Conservation (phyloP, 2,113 vertebrate species). For the Ciconia stormi region DNA sequence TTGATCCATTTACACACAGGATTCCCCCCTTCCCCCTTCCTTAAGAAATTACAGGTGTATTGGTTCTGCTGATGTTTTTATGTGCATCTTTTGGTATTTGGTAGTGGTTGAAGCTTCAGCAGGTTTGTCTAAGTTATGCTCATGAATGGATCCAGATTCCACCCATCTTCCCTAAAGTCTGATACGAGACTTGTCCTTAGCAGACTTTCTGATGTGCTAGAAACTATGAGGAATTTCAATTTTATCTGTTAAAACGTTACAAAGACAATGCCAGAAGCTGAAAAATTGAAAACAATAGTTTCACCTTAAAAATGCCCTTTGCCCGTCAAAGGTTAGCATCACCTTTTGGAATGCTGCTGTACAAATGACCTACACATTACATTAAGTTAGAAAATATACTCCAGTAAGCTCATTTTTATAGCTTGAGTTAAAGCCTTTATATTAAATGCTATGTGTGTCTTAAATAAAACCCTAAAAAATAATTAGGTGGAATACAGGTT, state of each 20-base stretch:
- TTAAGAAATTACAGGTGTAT: neutral
- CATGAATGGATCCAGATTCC: neutral
- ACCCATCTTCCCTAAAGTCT: neutral
- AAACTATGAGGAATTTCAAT: neutral
- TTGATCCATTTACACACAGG: neutral
- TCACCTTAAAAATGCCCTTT: neutral
- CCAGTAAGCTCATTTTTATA: neutral
- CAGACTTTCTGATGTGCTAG: neutral
- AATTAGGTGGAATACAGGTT: neutral
- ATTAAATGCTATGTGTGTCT: neutral
- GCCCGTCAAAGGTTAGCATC: neutral
- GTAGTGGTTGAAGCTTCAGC: neutral
- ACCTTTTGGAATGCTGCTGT: neutral
- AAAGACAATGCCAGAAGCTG: neutral
- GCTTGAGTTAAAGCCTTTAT: neutral
- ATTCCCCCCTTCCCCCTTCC: fast-evolving
- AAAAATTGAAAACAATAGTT: neutral
- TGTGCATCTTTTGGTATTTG: neutral
- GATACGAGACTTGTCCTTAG: neutral
- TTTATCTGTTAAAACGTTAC: neutral
- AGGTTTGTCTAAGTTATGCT: neutral
- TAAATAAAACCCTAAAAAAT: neutral
- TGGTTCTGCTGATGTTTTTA: neutral
- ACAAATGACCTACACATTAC: neutral
- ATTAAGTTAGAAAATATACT: neutral